These are phyloP conservation scores for Diploptera punctata DNA, from an alignment of 2,888 invertebrate species.

Conservation along the genomic window DNA sequence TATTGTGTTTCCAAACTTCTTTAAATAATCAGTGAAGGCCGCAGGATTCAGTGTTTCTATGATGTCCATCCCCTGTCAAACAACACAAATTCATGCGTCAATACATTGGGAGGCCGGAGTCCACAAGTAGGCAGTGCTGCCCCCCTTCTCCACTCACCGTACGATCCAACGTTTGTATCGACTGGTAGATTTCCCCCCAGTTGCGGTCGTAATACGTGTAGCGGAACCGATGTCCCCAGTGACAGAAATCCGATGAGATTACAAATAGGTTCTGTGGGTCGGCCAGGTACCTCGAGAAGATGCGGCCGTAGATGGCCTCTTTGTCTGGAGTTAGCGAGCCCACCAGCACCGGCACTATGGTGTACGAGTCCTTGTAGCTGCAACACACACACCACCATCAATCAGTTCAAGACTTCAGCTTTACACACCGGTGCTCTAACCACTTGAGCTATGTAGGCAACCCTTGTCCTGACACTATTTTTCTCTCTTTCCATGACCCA, in stretches of 20 bases:
- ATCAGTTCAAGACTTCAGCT: no score
- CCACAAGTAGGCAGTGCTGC: no score
- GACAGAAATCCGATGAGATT: slow-evolving; percentile 99
- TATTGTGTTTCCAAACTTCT: slow-evolving; percentile 97
- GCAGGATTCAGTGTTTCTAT: slow-evolving; percentile 91
- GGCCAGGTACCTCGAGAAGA: slow-evolving; percentile 89
- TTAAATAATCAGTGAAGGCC: slow-evolving; percentile 91
- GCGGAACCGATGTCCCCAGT: slow-evolving; percentile 94
- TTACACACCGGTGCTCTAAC: no score
- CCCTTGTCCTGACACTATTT: no score
- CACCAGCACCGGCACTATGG: slow-evolving; percentile 95
- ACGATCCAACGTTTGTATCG: slow-evolving; percentile 92
- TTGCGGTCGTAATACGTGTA: slow-evolving; percentile 86
- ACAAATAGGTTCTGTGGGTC: slow-evolving; percentile 95
- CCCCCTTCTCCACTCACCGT: slow-evolving; percentile 80
- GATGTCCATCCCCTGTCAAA: slow-evolving; percentile 88
- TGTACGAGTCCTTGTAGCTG: slow-evolving; percentile 87
- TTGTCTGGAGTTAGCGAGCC: slow-evolving; percentile 90
- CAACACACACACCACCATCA: no score
- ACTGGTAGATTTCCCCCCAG: slow-evolving; percentile 87
- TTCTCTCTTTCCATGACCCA: no score
- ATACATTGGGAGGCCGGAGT: no score
- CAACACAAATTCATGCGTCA: background rate
- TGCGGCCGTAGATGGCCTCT: slow-evolving; percentile 88
- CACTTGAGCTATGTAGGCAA: no score